Conservation (phyloP, 2,888 invertebrate genomes). For the Thecocarcelia acutangulata region DNA sequence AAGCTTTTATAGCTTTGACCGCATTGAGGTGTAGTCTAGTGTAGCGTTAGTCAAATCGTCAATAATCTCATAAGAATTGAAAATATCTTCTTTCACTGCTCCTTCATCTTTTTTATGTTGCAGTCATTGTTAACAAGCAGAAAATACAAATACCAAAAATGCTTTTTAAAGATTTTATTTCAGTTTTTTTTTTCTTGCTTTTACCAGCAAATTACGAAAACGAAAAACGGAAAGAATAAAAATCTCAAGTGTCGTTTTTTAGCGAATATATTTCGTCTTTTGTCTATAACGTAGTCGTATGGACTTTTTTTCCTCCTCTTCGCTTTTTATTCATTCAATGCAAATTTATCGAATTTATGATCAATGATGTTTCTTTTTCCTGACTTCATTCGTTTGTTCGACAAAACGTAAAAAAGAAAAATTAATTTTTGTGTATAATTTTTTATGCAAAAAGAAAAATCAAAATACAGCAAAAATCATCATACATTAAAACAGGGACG, state of each 20-base stretch:
- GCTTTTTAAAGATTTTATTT: slow-evolving; percentile 58
- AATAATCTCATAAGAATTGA: slow-evolving; percentile 65
- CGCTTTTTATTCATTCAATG: slow-evolving; percentile 65
- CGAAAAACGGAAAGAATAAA: slow-evolving; percentile 23
- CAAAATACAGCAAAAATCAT: slow-evolving; percentile 17
- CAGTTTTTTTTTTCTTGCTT: slow-evolving; percentile 52
- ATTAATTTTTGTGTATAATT: slow-evolving; percentile 2
- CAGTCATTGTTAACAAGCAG: slow-evolving; percentile 66
- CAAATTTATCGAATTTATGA: slow-evolving; percentile 70
- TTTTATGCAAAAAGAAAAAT: slow-evolving; percentile 50
- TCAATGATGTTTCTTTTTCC: slow-evolving; percentile 58
- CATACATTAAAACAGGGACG: too few species aligned
- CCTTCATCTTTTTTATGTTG: slow-evolving; percentile 43
- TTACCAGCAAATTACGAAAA: slow-evolving; percentile 55
- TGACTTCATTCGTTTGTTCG: slow-evolving; percentile 22
- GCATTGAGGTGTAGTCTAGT: slow-evolving; percentile 30
- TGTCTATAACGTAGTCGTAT: slow-evolving; percentile 50
- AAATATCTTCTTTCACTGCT: slow-evolving; percentile 59
- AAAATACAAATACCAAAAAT: slow-evolving; percentile 67
- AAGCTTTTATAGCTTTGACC: too few species aligned
- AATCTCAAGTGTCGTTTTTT: slow-evolving; percentile 51
- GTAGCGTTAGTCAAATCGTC: slow-evolving; percentile 49
- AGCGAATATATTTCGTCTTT: slow-evolving; percentile 40
- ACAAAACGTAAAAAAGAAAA: slow-evolving; percentile 39
- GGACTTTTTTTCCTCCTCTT: not conserved